phyloP scores from a whole-genome alignment of 2,113 vertebrate species.

The Petaurus breviceps region DNA sequence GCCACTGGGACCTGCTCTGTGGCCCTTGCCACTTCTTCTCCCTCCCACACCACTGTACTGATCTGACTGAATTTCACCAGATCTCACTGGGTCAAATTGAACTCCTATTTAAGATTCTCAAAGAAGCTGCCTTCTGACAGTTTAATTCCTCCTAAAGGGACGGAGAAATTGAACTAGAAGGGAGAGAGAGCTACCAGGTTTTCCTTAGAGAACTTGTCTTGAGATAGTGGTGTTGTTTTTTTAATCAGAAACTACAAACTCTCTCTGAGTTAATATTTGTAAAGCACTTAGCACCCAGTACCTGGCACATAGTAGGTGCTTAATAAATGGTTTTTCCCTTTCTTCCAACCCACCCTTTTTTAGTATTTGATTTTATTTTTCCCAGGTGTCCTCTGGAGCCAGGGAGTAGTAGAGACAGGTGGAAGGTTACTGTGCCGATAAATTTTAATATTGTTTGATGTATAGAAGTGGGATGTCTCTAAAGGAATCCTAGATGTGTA shows the following conservation, averaged over 20 bases:
- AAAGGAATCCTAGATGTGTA: neutral
- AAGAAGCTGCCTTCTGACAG: conserved; percentile 19
- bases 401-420: neutral
- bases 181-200: neutral
- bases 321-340: neutral
- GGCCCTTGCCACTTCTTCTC: neutral
- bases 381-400: neutral
- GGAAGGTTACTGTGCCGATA: neutral
- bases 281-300: neutral
- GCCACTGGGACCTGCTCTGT: neutral
- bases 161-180: neutral
- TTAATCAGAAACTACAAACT: neutral
- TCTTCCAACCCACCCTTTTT: neutral
- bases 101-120: neutral
- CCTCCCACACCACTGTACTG: neutral
- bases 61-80: conserved; percentile 2
- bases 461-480: neutral
- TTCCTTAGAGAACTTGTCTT: neutral
- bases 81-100: neutral
- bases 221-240: neutral
- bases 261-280: neutral
- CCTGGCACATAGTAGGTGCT: neutral
- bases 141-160: neutral
- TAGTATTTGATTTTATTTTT: neutral
- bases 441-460: neutral